Evolutionary conservation across 2,888 invertebrate genomes (phyloP).

Genomic region (Ormyrus labotus): DNA sequence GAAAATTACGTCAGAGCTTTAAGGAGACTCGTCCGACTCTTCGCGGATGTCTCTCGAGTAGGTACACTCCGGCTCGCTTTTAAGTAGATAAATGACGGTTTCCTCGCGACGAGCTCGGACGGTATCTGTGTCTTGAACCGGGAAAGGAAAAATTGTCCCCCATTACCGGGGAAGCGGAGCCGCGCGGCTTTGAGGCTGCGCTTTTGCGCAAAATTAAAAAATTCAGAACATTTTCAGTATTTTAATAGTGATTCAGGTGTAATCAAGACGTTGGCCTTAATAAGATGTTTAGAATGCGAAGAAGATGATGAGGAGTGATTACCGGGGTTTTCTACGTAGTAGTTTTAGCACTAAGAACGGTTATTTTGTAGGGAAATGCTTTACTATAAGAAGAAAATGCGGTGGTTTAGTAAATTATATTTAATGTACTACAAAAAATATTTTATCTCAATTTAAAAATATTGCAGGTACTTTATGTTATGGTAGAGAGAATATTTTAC

Average conservation of each 20-base stretch:
- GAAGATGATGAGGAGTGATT: too few relatives aligned
- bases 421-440: too few relatives aligned
- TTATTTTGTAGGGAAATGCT: too few relatives aligned
- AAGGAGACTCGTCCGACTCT: conserved; percentile 28
- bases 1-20: conserved; percentile 31
- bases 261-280: neutral
- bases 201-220: conserved; percentile 21
- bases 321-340: too few relatives aligned
- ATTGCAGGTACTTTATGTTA: too few relatives aligned
- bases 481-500: too few relatives aligned
- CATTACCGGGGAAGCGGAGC: neutral
- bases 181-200: neutral
- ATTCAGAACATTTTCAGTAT: neutral
- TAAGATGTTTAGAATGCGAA: neutral
- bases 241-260: neutral
- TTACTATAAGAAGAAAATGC: too few relatives aligned
- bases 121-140: conserved; percentile 12
- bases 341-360: too few relatives aligned
- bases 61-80: neutral
- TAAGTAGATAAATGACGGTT: conserved; percentile 47
- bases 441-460: too few relatives aligned
- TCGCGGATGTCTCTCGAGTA: conserved; percentile 6
- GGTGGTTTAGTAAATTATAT: too few relatives aligned
- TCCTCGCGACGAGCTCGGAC: conserved; percentile 1
- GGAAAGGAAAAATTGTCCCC: conserved; percentile 39